Conservation (phyloP, 2,797 vertebrate genomes). For the Trachops cirrhosus region DNA sequence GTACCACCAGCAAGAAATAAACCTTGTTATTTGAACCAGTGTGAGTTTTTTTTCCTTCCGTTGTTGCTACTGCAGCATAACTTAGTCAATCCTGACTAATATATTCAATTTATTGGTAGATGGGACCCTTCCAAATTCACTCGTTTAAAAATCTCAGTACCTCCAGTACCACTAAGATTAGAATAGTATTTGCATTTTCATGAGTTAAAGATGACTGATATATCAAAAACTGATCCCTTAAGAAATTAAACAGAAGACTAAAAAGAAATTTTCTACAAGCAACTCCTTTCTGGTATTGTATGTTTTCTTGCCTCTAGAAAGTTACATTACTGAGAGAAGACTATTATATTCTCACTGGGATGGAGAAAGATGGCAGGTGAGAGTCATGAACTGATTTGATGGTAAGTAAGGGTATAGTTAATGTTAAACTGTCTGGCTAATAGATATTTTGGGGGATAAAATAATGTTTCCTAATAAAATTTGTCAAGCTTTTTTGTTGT, state of each 20-base stretch:
- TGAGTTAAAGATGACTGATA: background rate
- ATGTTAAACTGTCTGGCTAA: background rate
- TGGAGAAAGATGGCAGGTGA: background rate
- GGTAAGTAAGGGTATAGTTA: background rate
- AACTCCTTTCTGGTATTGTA: background rate
- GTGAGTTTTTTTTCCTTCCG: background rate
- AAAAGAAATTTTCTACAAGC: background rate
- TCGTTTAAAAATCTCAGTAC: background rate
- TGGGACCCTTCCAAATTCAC: background rate
- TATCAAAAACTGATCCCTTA: background rate
- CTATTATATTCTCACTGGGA: background rate
- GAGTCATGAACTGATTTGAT: background rate
- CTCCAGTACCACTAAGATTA: background rate
- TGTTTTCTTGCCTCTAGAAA: background rate
- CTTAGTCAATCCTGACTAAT: background rate
- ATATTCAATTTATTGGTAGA: background rate
- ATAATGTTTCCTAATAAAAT: background rate
- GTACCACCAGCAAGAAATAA: background rate
- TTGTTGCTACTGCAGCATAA: background rate
- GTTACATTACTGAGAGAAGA: background rate
- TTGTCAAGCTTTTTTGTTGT: background rate
- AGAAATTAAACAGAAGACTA: constrained; percentile 22
- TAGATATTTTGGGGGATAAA: background rate
- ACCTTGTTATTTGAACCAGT: background rate
- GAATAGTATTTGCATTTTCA: background rate